Base-by-base conservation (phyloP, 2,113 vertebrate genomes). In the Myodes glareolus region DNA sequence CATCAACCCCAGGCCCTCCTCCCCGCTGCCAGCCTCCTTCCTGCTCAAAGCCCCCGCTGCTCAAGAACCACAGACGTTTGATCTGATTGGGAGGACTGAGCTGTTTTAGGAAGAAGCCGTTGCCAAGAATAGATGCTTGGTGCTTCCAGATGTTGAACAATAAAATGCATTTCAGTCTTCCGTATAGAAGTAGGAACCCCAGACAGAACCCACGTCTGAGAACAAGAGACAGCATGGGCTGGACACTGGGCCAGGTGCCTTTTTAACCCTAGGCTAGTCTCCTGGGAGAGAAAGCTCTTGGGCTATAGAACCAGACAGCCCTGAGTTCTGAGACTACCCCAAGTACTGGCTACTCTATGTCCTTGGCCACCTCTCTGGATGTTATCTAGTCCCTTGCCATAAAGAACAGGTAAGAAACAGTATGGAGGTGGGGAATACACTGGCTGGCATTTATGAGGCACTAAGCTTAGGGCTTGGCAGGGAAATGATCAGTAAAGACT, bases 221-320 rank as follows among this genome's bases (percentile, higher is more conserved):
- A 36, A 25, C 36, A 25, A 36, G 0, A 10, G 25, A 14, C 19
- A 7, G 58, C 55, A 7, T 58, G 55, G 55, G 55, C 19, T 11
- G 3, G 33, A 7, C 19, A 50, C 25, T 39, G 21, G 33, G 16
- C 7, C 9, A 21, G 19, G 27, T 50, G 31, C 17, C 85, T 72
- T 87, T 7, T 55, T n/a, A 45, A 7, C 31, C 14, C 36, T 21
- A 31, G 0, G 12, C 39, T 0, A 0, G 47, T 27, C 47, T 45
- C 68, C 12, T 61, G 25, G 58, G 90, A 63, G 45, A 14, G 16
- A 88, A 86, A 76, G 36, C 29, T 55, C 9, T 6, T 25, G 7
- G 5, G 70, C 39, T 70, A 36, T 12, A 92, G 52, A 42, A 50
- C 5, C 12, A 80, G 55, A 31, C 5, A 21, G 39, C 61, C 14